Conservation (phyloP, 2,888 invertebrate species). For the Pyrocoelia pectoralis region DNA sequence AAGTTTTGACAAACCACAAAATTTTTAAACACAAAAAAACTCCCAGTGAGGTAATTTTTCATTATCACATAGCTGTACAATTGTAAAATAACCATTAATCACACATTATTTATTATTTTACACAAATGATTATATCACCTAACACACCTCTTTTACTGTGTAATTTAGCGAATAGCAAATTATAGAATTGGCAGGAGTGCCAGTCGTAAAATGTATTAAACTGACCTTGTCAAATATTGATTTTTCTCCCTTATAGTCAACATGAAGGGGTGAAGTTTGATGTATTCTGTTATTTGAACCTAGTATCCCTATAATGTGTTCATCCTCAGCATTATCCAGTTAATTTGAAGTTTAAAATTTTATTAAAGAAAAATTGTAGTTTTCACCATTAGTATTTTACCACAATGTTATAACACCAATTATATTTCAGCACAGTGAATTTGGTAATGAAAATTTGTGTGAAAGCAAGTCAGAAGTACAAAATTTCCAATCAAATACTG, state of each 20-base stretch:
- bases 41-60: no score
- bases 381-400: constrained; percentile 3
- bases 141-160: no score
- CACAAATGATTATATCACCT: no score
- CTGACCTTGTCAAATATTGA: constrained; percentile 53
- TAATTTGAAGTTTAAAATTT: constrained; percentile 28
- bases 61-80: no score
- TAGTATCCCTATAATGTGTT: constrained; percentile 42
- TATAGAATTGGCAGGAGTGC: constrained; percentile 43
- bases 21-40: no score
- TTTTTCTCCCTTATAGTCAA: constrained; percentile 44
- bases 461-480: constrained; percentile 1
- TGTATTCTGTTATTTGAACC: constrained; percentile 44
- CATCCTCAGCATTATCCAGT: constrained; percentile 34
- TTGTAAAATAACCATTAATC: no score
- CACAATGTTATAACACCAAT: not conserved
- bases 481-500: constrained; percentile 36
- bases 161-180: not conserved
- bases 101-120: no score
- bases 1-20: no score
- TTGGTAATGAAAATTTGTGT: constrained; percentile 16
- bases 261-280: constrained; percentile 47
- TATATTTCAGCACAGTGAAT: constrained; percentile 19
- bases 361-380: not conserved
- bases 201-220: constrained; percentile 34